phyloP scores from a whole-genome alignment of 2,888 invertebrate genomes.

The Iselma pallidipennis region DNA sequence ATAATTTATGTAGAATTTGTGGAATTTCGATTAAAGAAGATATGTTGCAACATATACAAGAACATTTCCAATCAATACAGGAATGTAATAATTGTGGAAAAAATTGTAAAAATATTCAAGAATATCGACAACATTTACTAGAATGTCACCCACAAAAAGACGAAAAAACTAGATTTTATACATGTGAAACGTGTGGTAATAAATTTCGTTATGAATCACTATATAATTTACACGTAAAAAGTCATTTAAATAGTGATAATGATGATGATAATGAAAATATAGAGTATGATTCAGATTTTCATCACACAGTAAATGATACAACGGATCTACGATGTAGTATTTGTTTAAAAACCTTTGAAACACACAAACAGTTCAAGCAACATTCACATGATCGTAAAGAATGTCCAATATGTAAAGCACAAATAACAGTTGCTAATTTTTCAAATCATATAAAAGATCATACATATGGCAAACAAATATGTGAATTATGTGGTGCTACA shows the following conservation, averaged over 20 bases:
- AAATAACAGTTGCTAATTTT: background rate
- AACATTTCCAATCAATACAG: no score
- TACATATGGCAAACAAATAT: no score
- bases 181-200: no score
- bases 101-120: background rate
- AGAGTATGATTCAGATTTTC: slow-evolving; percentile 9
- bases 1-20: slow-evolving; percentile 8
- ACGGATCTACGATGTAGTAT: no score
- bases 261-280: background rate
- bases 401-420: slow-evolving; percentile 30
- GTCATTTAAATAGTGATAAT: background rate
- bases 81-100: slow-evolving; percentile 3
- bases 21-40: background rate
- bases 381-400: slow-evolving; percentile 38
- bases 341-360: background rate
- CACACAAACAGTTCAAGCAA: slow-evolving; percentile 28
- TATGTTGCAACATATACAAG: slow-evolving; percentile 3
- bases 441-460: slow-evolving; percentile 43
- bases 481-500: no score
- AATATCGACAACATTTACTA: slow-evolving; percentile 2
- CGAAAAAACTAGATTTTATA: background rate
- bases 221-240: no score
- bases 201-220: no score
- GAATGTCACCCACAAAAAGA: background rate
- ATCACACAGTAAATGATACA: background rate